Conservation (phyloP, 2,888 invertebrate species). For the Eudasyphora cyanicolor region DNA sequence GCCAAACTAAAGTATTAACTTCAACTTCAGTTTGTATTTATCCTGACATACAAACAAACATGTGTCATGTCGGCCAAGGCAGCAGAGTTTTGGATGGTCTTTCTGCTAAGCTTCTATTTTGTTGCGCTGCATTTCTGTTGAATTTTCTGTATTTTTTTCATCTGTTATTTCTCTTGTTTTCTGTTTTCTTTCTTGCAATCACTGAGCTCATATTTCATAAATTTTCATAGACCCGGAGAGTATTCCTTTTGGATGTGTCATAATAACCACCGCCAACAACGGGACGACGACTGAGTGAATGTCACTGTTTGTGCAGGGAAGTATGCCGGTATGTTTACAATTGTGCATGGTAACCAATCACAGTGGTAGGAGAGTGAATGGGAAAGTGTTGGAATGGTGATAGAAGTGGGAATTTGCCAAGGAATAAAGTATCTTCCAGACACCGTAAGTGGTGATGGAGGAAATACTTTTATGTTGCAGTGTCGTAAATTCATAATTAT, state of each 20-base stretch:
- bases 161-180: slow-evolving; percentile 4
- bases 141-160: slow-evolving; percentile 61
- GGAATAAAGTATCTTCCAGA: too few relatives aligned
- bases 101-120: slow-evolving; percentile 52
- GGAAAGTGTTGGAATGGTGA: not conserved
- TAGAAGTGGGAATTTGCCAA: too few relatives aligned
- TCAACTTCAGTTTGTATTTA: not conserved
- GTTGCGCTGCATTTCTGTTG: slow-evolving; percentile 43
- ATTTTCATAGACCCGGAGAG: slow-evolving; percentile 48
- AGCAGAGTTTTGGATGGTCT: slow-evolving; percentile 33
- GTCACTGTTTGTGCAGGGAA: slow-evolving; percentile 22
- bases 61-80: too few relatives aligned
- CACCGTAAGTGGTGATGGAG: too few relatives aligned
- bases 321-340: not conserved
- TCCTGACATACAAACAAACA: not conserved
- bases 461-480: too few relatives aligned
- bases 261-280: slow-evolving; percentile 1
- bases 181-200: slow-evolving; percentile 60
- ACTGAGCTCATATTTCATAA: slow-evolving; percentile 68
- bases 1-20: slow-evolving; percentile 2
- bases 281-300: slow-evolving; percentile 1
- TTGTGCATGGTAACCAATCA: slow-evolving; percentile 10
- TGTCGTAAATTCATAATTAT: too few relatives aligned
- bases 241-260: slow-evolving; percentile 55
- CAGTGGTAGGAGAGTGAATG: not conserved